Evolutionary conservation across 1,140 invertebrate genomes (phyloP), one percentile per base, ranked within the genome.

Genomic region (Trigoniulus corallinus): DNA sequence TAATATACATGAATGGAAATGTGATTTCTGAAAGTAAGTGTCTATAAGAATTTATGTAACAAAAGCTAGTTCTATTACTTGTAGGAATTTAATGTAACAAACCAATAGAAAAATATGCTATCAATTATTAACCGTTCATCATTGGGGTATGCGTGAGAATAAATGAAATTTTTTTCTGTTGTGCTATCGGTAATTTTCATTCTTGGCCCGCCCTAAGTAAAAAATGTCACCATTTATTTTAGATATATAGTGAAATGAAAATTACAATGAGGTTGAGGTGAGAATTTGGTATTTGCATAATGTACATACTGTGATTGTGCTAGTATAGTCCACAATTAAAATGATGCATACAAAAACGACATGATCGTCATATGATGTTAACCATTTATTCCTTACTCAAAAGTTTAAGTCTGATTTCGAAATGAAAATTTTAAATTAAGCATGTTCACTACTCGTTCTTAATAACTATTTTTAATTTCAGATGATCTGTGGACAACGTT

Each of bases 301-400:
- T n/a, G n/a, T n/a, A n/a, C n/a, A n/a, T n/a, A n/a, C n/a, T n/a
- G n/a, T n/a, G n/a, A n/a, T n/a, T n/a, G n/a, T n/a, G n/a, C n/a
- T n/a, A n/a, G n/a, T n/a, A n/a, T n/a, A n/a, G n/a, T n/a, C n/a
- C n/a, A n/a, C n/a, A n/a, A n/a, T n/a, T n/a, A n/a, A n/a, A n/a
- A n/a, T n/a, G n/a, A n/a, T n/a, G n/a, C n/a, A n/a, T 39, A n/a
- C 10, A 10, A 39, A 12, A 39, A 39, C 34, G 10, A 39, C n/a
- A 12, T 12, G 10, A n/a, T 12, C 34, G 10, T 12, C 10, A 39
- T 39, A 39, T 39, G 34, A 39, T 39, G 10, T 12, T 39, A 12
- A 39, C 10, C 34, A 39, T 12, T 22, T 43, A 18, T 43, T 43
- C 18, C 41, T 43, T 43, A 43, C 41, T 43, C 41, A 43, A 43